These are phyloP conservation scores for Prionailurus bengalensis DNA, from an alignment of 2,113 vertebrate species.

Conservation along the genomic window DNA sequence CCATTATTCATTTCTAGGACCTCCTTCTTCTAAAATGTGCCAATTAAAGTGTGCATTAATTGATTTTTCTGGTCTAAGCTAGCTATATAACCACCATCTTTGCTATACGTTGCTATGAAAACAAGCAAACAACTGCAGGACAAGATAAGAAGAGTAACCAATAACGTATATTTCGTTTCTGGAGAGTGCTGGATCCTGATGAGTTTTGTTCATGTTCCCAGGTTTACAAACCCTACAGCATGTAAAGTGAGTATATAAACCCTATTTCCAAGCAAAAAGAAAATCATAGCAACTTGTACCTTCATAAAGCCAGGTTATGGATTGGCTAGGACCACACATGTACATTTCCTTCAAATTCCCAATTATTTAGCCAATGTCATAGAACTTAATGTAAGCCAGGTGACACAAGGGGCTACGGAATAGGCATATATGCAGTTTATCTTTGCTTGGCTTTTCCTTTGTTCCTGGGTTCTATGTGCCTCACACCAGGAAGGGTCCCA, in stretches of 20 bases:
- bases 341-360: conserved; percentile 27
- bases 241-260: not conserved
- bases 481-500: not conserved
- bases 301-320: conserved; percentile 48
- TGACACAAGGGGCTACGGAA: not conserved
- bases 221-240: conserved; percentile 24
- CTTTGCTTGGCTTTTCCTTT: conserved; percentile 23
- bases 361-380: conserved; percentile 25
- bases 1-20: not conserved
- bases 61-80: conserved; percentile 19
- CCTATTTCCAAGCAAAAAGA: conserved; percentile 18
- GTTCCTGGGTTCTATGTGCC: not conserved
- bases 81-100: conserved; percentile 1
- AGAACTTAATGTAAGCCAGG: conserved; percentile 48
- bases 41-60: conserved; percentile 20
- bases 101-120: not conserved
- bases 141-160: not conserved
- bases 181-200: not conserved
- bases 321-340: conserved; percentile 42
- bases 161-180: not conserved
- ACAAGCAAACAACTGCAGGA: not conserved
- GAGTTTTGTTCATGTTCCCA: not conserved
- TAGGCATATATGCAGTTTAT: not conserved
- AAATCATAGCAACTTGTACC: conserved; percentile 12
- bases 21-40: conserved; percentile 33